Evolutionary conservation across 2,113 vertebrate species (phyloP).

Genomic region (Galeopterus variegatus): DNA sequence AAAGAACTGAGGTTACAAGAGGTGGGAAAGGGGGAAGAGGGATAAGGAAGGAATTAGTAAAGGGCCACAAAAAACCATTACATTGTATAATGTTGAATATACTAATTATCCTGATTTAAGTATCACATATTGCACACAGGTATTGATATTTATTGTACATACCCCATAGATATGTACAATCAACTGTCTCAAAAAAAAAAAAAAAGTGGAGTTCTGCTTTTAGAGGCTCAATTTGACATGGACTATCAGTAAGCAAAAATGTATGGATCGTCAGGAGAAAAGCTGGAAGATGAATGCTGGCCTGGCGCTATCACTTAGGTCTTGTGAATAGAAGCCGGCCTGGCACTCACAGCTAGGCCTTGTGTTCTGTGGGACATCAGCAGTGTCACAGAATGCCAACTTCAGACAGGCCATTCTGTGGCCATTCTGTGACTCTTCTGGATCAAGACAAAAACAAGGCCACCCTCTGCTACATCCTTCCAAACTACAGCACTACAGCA

Average conservation of each 20-base stretch:
- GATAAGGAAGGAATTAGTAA: too few species aligned
- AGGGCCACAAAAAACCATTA: too few species aligned
- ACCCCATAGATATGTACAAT: too few species aligned
- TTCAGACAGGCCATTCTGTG: neutral
- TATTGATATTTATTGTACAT: too few species aligned
- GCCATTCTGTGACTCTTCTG: neutral
- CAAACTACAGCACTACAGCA: neutral
- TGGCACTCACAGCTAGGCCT: neutral
- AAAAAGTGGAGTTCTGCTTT: neutral
- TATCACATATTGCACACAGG: too few species aligned
- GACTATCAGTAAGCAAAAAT: neutral
- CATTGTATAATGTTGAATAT: too few species aligned
- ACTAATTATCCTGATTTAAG: too few species aligned
- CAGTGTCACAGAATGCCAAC: neutral
- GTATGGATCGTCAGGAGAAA: neutral
- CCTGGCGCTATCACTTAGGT: neutral
- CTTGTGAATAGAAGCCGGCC: neutral
- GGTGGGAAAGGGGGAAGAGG: too few species aligned
- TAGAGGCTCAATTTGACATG: neutral
- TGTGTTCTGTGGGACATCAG: neutral
- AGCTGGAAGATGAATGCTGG: neutral
- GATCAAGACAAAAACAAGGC: neutral
- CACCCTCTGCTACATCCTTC: neutral
- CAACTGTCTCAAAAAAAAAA: too few species aligned
- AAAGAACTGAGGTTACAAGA: too few species aligned